These are phyloP conservation scores for Pseudorhiza aurosa DNA, from an alignment of 30 jellyfish, hydroid and myxozoan genomes.

Conservation along the genomic window DNA sequence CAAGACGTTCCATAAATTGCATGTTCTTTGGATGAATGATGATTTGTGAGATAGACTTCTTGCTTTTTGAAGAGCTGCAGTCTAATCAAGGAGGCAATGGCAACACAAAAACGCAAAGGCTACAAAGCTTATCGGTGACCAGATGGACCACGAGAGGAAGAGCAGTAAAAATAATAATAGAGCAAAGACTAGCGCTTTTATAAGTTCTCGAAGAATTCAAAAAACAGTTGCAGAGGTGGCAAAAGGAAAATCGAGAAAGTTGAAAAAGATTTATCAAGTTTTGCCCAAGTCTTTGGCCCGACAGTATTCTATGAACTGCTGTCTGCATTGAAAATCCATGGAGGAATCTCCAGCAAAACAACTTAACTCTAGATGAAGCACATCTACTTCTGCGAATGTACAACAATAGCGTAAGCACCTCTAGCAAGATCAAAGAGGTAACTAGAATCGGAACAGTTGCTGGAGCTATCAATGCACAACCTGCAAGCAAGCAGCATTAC, in stretches of 20 bases:
- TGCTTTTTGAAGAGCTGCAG: conserved; percentile 23
- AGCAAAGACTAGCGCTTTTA: conserved; percentile 2
- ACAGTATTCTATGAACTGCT: conserved; percentile 7
- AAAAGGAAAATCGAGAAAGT: conserved; percentile 11
- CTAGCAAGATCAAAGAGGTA: conserved; percentile 17
- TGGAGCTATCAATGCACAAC: conserved; percentile 26
- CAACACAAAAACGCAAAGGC: conserved; percentile 1
- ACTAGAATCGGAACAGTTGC: conserved; percentile 13
- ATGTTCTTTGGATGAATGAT: too few species aligned
- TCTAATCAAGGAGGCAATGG: conserved; percentile 2
- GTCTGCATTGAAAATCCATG: conserved; percentile 11
- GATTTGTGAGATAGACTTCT: too few species aligned
- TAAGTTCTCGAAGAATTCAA: conserved; percentile 2
- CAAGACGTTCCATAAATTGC: too few species aligned
- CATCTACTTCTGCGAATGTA: conserved; percentile 46
- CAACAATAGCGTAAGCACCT: conserved; percentile 3
- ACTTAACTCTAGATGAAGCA: conserved; percentile 31
- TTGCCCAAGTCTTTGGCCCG: conserved; percentile 10
- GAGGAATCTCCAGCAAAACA: conserved; percentile 6
- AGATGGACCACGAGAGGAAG: conserved; percentile 19
- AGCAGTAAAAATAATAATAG: conserved; percentile 11
- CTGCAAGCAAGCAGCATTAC: conserved; percentile 34
- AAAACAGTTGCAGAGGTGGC: conserved; percentile 18
- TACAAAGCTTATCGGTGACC: conserved; percentile 19
- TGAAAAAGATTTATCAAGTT: conserved; percentile 1